These are phyloP conservation scores for Aramus guarauna DNA, from an alignment of 2,113 vertebrate genomes.

Conservation along the genomic window DNA sequence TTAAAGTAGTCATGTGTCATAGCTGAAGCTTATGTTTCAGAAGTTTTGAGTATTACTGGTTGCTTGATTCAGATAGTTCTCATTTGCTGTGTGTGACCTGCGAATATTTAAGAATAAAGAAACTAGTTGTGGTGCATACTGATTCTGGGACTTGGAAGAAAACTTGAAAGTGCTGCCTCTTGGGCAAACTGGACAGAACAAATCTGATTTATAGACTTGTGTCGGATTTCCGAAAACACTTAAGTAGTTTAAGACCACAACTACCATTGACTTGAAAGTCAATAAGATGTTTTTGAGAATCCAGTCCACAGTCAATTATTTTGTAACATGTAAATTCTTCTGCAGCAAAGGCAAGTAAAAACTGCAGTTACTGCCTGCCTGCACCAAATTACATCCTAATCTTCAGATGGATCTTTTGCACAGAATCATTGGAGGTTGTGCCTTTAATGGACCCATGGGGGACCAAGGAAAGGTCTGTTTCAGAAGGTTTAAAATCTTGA, in stretches of 20 bases:
- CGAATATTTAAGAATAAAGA: background rate
- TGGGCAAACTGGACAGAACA: conserved; percentile 23
- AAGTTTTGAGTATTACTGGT: background rate
- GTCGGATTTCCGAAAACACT: background rate
- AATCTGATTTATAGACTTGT: conserved; percentile 31
- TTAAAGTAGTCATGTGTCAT: background rate
- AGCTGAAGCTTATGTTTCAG: background rate
- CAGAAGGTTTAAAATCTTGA: background rate
- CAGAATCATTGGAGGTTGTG: fast-evolving
- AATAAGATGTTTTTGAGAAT: background rate
- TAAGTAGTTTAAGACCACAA: background rate
- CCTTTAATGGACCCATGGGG: background rate
- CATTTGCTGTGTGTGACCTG: background rate
- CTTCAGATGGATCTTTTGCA: background rate
- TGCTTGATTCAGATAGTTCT: background rate
- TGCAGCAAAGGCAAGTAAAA: background rate
- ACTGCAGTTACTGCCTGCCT: background rate
- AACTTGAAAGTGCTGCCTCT: conserved; percentile 4
- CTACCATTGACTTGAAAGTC: background rate
- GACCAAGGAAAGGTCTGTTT: background rate
- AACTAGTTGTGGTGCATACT: background rate
- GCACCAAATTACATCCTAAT: background rate
- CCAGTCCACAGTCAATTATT: background rate
- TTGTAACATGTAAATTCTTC: background rate
- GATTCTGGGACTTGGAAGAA: background rate